phyloP scores from a whole-genome alignment of 1,140 invertebrate species.

The Drosophila seguyi region DNA sequence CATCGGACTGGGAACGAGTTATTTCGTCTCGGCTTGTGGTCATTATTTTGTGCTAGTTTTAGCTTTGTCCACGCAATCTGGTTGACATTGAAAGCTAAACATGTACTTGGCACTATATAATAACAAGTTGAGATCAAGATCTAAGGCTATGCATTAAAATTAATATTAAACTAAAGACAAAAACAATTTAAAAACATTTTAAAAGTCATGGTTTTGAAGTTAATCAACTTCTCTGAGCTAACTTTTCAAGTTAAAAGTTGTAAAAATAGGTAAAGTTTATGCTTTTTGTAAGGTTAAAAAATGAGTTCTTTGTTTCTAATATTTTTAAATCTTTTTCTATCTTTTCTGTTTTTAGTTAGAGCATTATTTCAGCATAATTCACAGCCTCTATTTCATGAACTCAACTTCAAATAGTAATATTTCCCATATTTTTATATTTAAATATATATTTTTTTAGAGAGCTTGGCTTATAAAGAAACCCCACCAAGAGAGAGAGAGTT shows the following conservation, averaged over 20 bases:
- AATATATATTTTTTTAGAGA: background rate
- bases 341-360: no score
- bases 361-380: background rate
- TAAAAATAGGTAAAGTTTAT: background rate
- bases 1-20: conserved; percentile 23
- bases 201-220: no score
- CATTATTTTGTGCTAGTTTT: conserved; percentile 48
- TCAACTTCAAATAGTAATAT: background rate
- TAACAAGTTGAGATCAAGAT: background rate
- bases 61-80: conserved; percentile 19
- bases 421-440: background rate
- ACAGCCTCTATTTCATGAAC: background rate
- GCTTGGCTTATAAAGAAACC: background rate
- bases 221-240: no score
- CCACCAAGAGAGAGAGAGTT: conserved; percentile 27
- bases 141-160: background rate
- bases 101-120: background rate
- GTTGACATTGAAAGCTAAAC: conserved; percentile 53
- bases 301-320: no score
- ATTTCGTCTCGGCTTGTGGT: conserved; percentile 9
- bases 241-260: background rate
- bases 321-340: no score
- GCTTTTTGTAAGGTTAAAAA: no score
- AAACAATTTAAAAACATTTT: no score
- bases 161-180: background rate